Base-by-base conservation (phyloP, 2,113 vertebrate species). In the Dicaeum eximium region DNA sequence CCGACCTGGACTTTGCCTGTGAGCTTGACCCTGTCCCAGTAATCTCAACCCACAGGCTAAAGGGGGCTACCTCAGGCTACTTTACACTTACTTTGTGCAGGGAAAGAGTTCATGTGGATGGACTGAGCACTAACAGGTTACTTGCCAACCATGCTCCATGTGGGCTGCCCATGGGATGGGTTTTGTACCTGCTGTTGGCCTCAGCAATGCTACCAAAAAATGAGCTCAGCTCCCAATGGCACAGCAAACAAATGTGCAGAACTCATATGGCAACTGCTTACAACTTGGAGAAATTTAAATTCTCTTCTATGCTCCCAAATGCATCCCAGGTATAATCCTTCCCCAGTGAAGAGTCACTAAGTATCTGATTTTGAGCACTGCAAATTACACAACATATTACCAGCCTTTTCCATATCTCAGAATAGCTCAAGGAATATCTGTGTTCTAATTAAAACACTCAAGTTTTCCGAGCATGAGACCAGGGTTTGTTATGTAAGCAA, bases 81-180 rank as follows among this genome's bases (percentile, higher is more conserved):
- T 47, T 33, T 5, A 40, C 11, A 4, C 22, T 40, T 45, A 11
- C 8, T 18, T 1, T 2, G 20, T 2, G 24, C 14, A 64, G 33
- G 57, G 30, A 18, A 38, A 64, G 58, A 30, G 54, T 4, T 77
- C 31, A 40, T 64, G 44, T 23, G 42, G 38, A 25, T 11, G 40
- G 30, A 35, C 16, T 35, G 44, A 72, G 12, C 74, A 16, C 3
- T 28, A 33, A 31, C 35, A 45, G 42, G 66, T 27, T 7, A 42
- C 37, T 30, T 23, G 5, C 79, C 53, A 45, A 3, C 24, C 37
- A 6, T 1, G 13, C 56, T 81, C 64, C 42, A 3, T 0, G 5
- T 8, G 57, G 48, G 30, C 51, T 79, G 88, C 19, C 37, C 11
- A n/a, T 7, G 57, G 35, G 6, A 20, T 35, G 38, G 1, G 7